Base-by-base conservation (phyloP, 2,888 invertebrate species). In the Pogonocherus hispidulus region DNA sequence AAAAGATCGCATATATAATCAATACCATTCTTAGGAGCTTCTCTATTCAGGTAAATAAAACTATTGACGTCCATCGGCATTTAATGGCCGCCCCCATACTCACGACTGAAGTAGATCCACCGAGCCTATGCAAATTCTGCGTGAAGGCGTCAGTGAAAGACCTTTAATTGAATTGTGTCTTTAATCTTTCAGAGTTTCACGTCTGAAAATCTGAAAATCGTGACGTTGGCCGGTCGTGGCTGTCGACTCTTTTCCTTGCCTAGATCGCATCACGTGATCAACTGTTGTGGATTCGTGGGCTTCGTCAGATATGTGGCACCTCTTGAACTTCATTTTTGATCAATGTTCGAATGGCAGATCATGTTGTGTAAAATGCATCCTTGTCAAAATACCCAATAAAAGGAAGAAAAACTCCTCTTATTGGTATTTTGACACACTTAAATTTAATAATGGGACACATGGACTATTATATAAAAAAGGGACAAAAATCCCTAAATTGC, bases 111-210 rank as follows among this genome's bases (percentile, higher is more conserved):
- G 4, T n/a, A 14, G 6, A 41, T 16, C 16, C 16, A 16, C n/a
- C 14, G 16, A 41, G 41, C 16, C 16, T 32, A 32, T 62, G 62
- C 46, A 62, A 62, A 62, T 62, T 19, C 52, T 32, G 11, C 51
- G 65, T 46, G 68, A 55, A 60, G 66, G 60, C 57, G 63, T 66
- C 59, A 56, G 54, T 47, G 46, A 59, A 51, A 65, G 27, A 59
- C 59, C 59, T 69, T 74, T 75, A 76, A 77, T 77, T 76, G 77
- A 77, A 71, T 71, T 73, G 72, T 74, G 72, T 67, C 60, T 66
- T 68, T 73, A 69, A 75, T 66, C 69, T 65, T 18, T 32, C 63
- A 66, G 71, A 8, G 32, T 8, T 74, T 69, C 72, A 68, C 49
- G 23, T 73, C 67, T 66, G 69, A 72, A 75, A 71, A 75, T 74